Conservation (phyloP, 1,140 invertebrate species). For the Melanaphis sacchari region DNA sequence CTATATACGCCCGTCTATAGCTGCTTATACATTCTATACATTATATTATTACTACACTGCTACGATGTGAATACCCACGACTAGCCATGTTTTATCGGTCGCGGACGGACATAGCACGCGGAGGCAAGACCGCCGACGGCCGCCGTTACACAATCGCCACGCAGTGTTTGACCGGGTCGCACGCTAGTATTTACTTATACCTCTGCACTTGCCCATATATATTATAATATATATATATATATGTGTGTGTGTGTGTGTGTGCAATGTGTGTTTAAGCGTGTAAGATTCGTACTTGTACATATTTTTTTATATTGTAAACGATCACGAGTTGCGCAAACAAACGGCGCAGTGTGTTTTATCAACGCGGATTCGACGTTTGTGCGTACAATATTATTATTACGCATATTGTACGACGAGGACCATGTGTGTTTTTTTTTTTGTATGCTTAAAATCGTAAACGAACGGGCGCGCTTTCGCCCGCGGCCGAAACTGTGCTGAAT, state of each 20-base stretch:
- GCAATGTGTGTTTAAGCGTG: neutral
- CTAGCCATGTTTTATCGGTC: neutral
- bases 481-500: neutral
- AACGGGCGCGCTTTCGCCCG: neutral
- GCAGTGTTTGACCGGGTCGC: constrained; percentile 8
- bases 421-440: neutral
- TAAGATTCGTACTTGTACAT: neutral
- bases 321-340: neutral
- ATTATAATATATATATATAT: neutral
- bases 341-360: neutral
- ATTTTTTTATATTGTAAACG: neutral
- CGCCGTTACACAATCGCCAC: neutral
- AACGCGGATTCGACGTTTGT: neutral
- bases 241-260: neutral
- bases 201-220: too few relatives aligned
- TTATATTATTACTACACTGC: too few relatives aligned
- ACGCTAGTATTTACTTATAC: neutral
- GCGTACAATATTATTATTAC: neutral
- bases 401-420: neutral
- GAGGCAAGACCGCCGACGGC: neutral
- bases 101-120: neutral
- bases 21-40: too few relatives aligned
- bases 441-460: neutral
- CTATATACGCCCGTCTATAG: too few relatives aligned
- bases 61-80: neutral